Evolutionary conservation across 2,888 invertebrate species (phyloP).

Genomic region (Conops quadrifasciatus): DNA sequence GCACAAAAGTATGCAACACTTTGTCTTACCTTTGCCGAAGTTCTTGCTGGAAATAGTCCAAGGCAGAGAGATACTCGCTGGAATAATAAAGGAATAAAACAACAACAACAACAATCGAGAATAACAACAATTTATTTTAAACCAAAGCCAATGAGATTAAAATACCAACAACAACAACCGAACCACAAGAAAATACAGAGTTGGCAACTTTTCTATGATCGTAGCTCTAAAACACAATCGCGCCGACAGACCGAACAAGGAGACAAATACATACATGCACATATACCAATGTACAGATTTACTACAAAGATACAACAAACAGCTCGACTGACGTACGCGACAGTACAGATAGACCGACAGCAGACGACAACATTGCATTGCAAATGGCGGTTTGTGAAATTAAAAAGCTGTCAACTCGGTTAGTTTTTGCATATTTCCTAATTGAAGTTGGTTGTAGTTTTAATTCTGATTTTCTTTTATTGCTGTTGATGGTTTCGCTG

Average conservation of each 20-base stretch:
- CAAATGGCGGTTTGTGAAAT: slow-evolving; percentile 3
- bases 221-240: not conserved
- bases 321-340: not conserved
- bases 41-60: not conserved
- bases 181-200: not conserved
- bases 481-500: slow-evolving; percentile 2
- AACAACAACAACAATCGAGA: not conserved
- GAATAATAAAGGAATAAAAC: not conserved
- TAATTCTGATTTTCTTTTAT: not conserved
- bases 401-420: slow-evolving; percentile 3
- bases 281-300: not conserved
- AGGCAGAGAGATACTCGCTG: not conserved
- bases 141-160: slow-evolving; percentile 11
- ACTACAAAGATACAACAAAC: not conserved
- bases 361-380: not conserved
- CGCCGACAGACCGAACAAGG: not conserved
- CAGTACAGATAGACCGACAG: no score
- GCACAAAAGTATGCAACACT: slow-evolving; percentile 5
- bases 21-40: not conserved
- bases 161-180: not conserved
- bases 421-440: slow-evolving; percentile 12
- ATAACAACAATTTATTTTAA: not conserved
- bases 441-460: slow-evolving; percentile 27
- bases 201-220: no score
- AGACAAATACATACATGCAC: not conserved